A percentile compares a stretch with the other conserved stretches of the same genome.
Conservation (phyloP, 2,888 invertebrate species). For the Gymnosoma rotundatum region DNA sequence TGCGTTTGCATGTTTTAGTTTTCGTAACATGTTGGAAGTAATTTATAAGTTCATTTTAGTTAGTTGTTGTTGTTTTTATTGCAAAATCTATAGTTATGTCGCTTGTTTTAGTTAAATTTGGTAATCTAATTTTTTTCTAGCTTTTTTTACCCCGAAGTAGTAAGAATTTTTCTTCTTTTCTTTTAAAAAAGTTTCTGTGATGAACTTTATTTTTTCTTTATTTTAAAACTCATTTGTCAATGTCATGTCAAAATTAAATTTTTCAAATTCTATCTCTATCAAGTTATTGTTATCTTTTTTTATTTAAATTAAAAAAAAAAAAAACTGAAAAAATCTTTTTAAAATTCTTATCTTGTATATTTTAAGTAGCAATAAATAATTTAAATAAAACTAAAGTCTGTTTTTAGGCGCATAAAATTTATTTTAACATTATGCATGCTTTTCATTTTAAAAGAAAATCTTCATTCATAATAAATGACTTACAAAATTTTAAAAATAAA, state of each 20-base stretch:
- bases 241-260: slow-evolving; percentile 79
- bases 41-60: too few relatives aligned
- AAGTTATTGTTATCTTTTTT: neutral
- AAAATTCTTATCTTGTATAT: slow-evolving; percentile 63
- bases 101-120: slow-evolving; percentile 9
- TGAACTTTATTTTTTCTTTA: slow-evolving; percentile 59
- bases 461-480: neutral
- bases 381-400: slow-evolving; percentile 50
- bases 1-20: too few relatives aligned
- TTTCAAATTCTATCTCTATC: slow-evolving; percentile 49
- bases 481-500: neutral
- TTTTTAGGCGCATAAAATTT: slow-evolving; percentile 41
- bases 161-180: neutral
- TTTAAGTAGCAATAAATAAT: slow-evolving; percentile 62
- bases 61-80: too few relatives aligned
- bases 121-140: slow-evolving; percentile 3
- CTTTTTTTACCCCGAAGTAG: neutral
- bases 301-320: neutral
- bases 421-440: neutral
- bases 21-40: too few relatives aligned
- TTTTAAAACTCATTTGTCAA: slow-evolving; percentile 80
- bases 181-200: slow-evolving; percentile 56
- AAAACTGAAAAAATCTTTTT: slow-evolving; percentile 45
- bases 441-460: neutral
- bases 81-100: too few relatives aligned